Conservation (phyloP, 2,797 vertebrate genomes). For the Microhierax caerulescens region DNA sequence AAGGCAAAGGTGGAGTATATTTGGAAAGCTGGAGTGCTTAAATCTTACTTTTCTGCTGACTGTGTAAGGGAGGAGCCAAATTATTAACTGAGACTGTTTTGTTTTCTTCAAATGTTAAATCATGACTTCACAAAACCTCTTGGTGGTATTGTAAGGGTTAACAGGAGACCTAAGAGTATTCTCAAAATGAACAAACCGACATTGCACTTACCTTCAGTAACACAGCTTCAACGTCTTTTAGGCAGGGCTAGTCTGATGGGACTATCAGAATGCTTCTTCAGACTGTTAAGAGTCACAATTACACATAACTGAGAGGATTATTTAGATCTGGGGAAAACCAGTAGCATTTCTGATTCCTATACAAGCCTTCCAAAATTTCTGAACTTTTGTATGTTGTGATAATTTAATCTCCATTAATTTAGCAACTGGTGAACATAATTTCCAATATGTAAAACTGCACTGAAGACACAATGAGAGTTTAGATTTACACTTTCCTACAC, state of each 20-base stretch:
- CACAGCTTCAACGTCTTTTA: not conserved
- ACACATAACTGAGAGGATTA: not conserved
- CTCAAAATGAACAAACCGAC: accelerated
- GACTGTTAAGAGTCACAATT: not conserved
- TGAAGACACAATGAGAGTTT: not conserved
- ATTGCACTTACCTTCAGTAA: not conserved
- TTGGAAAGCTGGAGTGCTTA: not conserved
- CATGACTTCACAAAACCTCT: not conserved
- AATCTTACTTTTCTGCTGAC: not conserved
- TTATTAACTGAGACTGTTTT: not conserved
- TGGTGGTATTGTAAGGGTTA: not conserved
- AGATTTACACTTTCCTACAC: not conserved
- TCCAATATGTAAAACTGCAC: not conserved
- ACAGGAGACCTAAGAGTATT: not conserved
- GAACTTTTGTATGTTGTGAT: not conserved
- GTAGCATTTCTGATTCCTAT: not conserved
- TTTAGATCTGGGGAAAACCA: accelerated
- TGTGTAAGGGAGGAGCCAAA: not conserved
- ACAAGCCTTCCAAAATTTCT: not conserved
- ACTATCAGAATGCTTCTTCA: not conserved
- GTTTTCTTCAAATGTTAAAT: not conserved
- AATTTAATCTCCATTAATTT: not conserved
- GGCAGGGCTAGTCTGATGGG: not conserved
- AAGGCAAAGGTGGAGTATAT: not conserved
- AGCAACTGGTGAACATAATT: not conserved